phyloP scores from a whole-genome alignment of 2,888 invertebrate species.

The Diarsia dahlii region DNA sequence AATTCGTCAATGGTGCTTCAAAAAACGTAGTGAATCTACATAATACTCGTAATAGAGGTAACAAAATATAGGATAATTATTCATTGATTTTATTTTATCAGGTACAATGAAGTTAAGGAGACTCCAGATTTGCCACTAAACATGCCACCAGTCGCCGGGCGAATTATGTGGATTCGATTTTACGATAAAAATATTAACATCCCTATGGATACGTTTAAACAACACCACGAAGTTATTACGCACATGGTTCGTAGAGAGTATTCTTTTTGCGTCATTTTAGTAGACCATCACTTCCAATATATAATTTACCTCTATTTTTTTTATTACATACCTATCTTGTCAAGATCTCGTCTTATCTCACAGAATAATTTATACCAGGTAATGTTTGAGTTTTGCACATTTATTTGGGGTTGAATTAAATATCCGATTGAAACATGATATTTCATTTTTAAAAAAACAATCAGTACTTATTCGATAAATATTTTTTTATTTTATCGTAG shows the following conservation, averaged over 20 bases:
- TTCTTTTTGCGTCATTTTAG: neutral
- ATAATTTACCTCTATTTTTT: neutral
- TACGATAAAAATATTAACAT: constrained; percentile 93
- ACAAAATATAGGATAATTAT: neutral
- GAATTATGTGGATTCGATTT: constrained; percentile 96
- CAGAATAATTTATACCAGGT: neutral
- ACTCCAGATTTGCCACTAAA: constrained; percentile 94
- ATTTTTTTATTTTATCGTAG: neutral
- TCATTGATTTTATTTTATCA: constrained; percentile 59
- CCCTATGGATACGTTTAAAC: constrained; percentile 93
- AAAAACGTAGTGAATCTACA: no score
- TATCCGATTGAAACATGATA: neutral
- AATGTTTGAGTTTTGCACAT: neutral
- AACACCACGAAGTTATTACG: constrained; percentile 86
- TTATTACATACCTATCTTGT: neutral
- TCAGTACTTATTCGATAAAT: no score
- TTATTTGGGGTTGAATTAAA: neutral
- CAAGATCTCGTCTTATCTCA: neutral
- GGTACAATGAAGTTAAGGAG: constrained; percentile 94
- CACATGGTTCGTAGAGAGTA: constrained; percentile 77
- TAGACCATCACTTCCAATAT: neutral
- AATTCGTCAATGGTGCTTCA: no score
- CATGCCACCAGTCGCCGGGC: constrained; percentile 95
- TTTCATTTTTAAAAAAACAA: neutral
- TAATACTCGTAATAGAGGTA: neutral